These are phyloP conservation scores for Vollenhovia emeryi DNA, from an alignment of 1,140 invertebrate genomes.

Conservation along the genomic window DNA sequence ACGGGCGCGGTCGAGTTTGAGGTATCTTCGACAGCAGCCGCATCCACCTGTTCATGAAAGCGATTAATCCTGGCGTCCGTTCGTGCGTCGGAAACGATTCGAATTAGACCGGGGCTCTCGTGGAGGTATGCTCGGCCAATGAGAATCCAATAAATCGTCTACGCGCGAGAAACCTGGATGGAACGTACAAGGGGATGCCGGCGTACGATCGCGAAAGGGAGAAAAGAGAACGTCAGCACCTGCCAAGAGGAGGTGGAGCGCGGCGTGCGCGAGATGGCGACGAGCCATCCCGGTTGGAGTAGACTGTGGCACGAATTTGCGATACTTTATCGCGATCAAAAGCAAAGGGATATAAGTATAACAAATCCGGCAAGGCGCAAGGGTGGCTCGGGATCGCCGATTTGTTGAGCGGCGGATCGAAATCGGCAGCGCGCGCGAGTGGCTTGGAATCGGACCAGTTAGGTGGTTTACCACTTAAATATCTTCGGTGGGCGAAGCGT, in stretches of 20 bases:
- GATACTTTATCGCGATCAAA: conserved; percentile 34
- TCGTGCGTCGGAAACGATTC: conserved; percentile 68
- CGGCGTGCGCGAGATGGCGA: neutral
- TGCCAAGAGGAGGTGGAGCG: neutral
- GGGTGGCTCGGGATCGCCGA: neutral
- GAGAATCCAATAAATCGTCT: conserved; percentile 72
- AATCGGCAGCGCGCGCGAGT: neutral
- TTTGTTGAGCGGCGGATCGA: neutral
- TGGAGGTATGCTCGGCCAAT: conserved; percentile 63
- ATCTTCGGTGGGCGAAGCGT: conserved; percentile 29
- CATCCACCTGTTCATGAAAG: conserved; percentile 70
- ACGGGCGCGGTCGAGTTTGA: conserved; percentile 23
- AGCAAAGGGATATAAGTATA: conserved; percentile 9
- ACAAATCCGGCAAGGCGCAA: conserved; percentile 13
- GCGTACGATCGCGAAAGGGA: neutral
- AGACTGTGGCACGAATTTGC: conserved; percentile 48
- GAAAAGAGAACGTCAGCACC: neutral
- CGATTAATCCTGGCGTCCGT: conserved; percentile 66
- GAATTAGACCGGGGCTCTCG: conserved; percentile 69
- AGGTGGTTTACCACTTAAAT: conserved; percentile 58
- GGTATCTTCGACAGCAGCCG: conserved; percentile 51
- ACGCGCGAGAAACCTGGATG: conserved; percentile 54
- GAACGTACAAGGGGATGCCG: neutral
- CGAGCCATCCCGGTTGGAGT: neutral
- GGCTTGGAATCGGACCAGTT: neutral